These are phyloP conservation scores for Pomatostomus ruficeps DNA, from an alignment of 2,113 vertebrate species.

Conservation along the genomic window DNA sequence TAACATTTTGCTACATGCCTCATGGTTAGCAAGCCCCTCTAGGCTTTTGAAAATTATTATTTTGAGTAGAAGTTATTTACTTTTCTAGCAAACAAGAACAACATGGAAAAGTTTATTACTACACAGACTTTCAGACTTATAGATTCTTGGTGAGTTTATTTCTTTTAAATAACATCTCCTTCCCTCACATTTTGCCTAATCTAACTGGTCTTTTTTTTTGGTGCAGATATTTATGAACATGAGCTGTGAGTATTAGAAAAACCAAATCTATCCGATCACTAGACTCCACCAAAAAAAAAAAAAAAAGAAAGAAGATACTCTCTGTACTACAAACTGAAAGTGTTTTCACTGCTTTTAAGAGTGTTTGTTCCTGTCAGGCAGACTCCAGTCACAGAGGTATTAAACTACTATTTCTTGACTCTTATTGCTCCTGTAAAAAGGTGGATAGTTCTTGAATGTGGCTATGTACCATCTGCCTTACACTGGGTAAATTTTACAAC, in stretches of 20 bases:
- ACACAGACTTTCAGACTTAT: background rate
- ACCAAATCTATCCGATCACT: background rate
- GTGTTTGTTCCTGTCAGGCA: background rate
- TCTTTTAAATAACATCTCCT: background rate
- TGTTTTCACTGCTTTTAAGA: background rate
- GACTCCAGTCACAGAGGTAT: background rate
- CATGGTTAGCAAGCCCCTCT: background rate
- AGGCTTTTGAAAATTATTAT: background rate
- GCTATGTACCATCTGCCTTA: background rate
- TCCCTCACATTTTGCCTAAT: background rate
- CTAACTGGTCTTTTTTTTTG: background rate
- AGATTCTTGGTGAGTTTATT: background rate
- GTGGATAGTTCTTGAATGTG: background rate
- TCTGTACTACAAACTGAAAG: background rate
- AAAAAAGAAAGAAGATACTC: background rate
- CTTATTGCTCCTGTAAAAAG: background rate
- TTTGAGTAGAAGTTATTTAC: background rate
- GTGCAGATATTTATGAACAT: background rate
- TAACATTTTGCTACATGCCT: background rate
- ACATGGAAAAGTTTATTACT: background rate
- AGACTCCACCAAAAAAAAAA: background rate
- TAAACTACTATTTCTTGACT: background rate
- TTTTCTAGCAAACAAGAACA: constrained; percentile 1
- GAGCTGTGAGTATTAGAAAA: background rate
- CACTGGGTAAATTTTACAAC: background rate